A percentile compares a stretch with the other conserved stretches of the same genome.
Conservation (phyloP, 2,113 vertebrate genomes). For the Dicaeum eximium region DNA sequence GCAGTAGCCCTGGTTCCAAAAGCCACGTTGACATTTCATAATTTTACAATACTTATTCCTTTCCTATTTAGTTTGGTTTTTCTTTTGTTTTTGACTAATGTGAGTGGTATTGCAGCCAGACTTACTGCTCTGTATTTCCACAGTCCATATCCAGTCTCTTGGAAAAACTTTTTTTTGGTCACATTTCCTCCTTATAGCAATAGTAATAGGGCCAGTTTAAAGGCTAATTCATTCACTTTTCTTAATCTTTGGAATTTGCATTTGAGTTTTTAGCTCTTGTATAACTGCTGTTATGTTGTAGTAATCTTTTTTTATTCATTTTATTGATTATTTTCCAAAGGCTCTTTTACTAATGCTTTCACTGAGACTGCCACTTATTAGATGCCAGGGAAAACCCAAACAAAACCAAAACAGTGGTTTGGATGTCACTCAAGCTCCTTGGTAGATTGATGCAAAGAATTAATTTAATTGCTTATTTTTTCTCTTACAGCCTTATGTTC, state of each 20-base stretch:
- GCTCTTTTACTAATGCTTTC: not conserved
- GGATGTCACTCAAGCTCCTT: not conserved
- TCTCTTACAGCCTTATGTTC: not conserved
- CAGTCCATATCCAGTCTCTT: not conserved
- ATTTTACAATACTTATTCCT: not conserved
- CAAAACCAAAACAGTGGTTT: not conserved
- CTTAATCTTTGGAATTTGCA: not conserved
- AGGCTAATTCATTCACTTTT: not conserved
- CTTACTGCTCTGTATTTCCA: not conserved
- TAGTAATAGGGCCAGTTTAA: not conserved
- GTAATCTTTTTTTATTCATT: not conserved
- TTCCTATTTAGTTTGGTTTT: not conserved
- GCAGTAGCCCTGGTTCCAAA: not conserved
- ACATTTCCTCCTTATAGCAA: not conserved
- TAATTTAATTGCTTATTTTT: not conserved
- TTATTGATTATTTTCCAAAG: conserved; percentile 14
- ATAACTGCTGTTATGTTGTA: not conserved
- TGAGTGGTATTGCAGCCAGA: not conserved
- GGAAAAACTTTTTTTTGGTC: not conserved
- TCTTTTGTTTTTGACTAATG: not conserved
- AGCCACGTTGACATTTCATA: not conserved
- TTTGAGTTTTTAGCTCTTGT: not conserved
- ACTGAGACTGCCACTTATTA: not conserved
- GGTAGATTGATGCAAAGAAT: not conserved
- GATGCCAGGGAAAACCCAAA: not conserved